Conservation (phyloP, 2,888 invertebrate genomes). For the Erpobdella octoculata region DNA sequence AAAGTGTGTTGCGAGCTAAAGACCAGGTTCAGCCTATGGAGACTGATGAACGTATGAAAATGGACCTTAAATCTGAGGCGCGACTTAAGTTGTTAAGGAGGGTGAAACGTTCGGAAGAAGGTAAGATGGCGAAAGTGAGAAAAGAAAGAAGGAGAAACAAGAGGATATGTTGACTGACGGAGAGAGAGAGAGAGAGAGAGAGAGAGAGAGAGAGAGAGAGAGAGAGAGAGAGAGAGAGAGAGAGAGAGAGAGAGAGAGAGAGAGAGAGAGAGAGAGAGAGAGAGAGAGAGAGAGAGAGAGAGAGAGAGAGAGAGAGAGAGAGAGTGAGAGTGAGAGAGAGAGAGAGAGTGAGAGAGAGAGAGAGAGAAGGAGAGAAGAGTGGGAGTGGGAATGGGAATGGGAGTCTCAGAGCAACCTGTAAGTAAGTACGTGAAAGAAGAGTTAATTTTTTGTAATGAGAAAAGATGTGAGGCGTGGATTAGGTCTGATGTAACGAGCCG, state of each 20-base stretch:
- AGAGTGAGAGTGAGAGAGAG: neutral
- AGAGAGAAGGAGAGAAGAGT: neutral
- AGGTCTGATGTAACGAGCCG: constrained; percentile 7
- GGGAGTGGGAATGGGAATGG: too few relatives aligned
- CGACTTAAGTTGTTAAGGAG: neutral
- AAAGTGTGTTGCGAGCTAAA: neutral
- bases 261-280: neutral
- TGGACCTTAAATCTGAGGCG: neutral
- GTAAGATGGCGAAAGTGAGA: constrained; percentile 10
- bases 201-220: neutral
- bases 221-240: neutral
- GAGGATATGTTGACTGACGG: neutral
- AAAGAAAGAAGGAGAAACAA: neutral
- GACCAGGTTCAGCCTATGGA: neutral
- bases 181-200: neutral
- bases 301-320: neutral
- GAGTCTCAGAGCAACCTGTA: too few relatives aligned
- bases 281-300: neutral
- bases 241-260: neutral
- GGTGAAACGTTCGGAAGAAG: neutral
- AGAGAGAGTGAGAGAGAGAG: neutral
- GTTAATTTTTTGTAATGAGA: constrained; percentile 10
- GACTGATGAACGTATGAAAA: neutral
- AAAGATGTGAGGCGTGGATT: neutral
- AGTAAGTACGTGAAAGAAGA: neutral